Base-by-base conservation (phyloP, 2,888 invertebrate genomes). In the Diploptera punctata region DNA sequence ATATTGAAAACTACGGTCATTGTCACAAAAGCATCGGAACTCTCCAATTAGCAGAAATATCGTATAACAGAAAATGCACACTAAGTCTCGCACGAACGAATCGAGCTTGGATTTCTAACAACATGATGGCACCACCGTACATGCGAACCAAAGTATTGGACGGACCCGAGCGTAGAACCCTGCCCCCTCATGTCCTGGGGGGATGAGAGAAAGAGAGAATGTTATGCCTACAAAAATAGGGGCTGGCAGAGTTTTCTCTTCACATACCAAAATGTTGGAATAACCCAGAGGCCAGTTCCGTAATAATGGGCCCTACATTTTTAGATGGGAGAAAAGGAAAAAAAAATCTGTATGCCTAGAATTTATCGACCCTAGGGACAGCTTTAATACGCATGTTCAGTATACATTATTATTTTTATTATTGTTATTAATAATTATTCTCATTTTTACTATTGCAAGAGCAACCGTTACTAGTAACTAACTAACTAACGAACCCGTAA, bases 101-200 rank as follows among this genome's bases (percentile, higher is more conserved):
- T n/a, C 26, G n/a, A n/a, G n/a, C n/a, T n/a, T 3, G 26, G 57
- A 7, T n/a, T 9, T 57, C 57, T 57, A 57, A 57, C 57, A 57
- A 57, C 57, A 57, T 57, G 57, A 57, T 57, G 57, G 57, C 26
- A n/a, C n/a, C n/a, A n/a, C n/a, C n/a, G n/a, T n/a, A n/a, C n/a
- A n/a, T n/a, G n/a, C n/a, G n/a, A 31, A 29, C 29, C n/a, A 29
- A 57, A 57, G 57, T 29, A 57, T n/a, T 57, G 57, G 57, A 57
- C 26, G 26, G 57, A 57, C 13, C 57, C 57, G 57, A 57, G 57
- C 29, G 57, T 57, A 57, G 57, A 57, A 57, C 57, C 31, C 57
- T 57, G 57, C 57, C 57, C 57, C 57, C n/a, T 57, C 31, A n/a
- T 29, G 29, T 57, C 57, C 57, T 57, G 57, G 18, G 57, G 29